A percentile compares a stretch with the other conserved stretches of the same genome.
phyloP scores from a whole-genome alignment of 2,888 invertebrate species.

The Polyommatus icarus region DNA sequence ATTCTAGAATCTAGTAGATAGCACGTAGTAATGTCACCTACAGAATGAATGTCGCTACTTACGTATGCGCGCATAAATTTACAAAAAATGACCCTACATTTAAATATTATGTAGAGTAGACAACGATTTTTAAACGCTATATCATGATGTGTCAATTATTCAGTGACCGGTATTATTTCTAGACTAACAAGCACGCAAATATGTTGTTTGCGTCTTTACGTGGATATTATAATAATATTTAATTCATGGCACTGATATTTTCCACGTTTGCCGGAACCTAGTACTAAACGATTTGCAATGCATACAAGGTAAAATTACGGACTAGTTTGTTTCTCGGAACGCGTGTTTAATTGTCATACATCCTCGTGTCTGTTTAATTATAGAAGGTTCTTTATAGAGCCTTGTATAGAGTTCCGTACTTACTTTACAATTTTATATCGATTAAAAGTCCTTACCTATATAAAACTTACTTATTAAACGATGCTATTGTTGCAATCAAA shows the following conservation, averaged over 20 bases:
- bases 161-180: neutral
- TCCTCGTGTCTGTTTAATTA: slow-evolving; percentile 32
- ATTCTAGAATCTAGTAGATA: neutral
- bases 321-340: slow-evolving; percentile 31
- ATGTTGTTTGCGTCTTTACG: slow-evolving; percentile 7
- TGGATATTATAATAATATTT: slow-evolving; percentile 13
- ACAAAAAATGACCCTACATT: slow-evolving; percentile 1
- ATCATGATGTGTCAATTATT: neutral
- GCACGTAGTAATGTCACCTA: neutral
- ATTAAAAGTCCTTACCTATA: neutral
- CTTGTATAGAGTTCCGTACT: slow-evolving; percentile 31
- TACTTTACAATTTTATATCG: slow-evolving; percentile 26
- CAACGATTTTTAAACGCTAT: neutral
- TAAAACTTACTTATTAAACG: neutral
- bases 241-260: slow-evolving; percentile 17
- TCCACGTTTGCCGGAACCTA: slow-evolving; percentile 21
- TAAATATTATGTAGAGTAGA: neutral
- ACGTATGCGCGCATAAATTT: neutral
- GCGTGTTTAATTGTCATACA: slow-evolving; percentile 29
- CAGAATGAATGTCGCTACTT: neutral
- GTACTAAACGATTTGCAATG: slow-evolving; percentile 8
- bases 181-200: neutral
- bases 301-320: slow-evolving; percentile 31
- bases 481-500: neutral
- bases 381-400: slow-evolving; percentile 31